These are phyloP conservation scores for Dicranocentrus wangi DNA, from an alignment of 2,888 invertebrate species.

Conservation along the genomic window DNA sequence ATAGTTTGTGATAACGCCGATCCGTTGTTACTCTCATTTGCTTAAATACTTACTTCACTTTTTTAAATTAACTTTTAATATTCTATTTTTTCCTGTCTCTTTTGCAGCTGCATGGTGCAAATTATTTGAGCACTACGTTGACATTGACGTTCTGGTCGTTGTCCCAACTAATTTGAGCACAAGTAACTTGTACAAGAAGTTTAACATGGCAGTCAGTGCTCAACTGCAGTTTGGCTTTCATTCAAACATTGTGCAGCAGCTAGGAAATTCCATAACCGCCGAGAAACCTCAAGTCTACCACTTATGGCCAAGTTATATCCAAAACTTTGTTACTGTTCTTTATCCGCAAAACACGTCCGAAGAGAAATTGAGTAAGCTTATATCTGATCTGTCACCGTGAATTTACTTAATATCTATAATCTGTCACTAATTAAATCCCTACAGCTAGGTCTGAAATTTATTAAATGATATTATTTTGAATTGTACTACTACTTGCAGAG, in stretches of 20 bases:
- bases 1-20: neutral
- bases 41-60: no score
- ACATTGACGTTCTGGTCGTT: constrained; percentile 68
- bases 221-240: constrained; percentile 70
- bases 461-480: neutral
- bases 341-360: constrained; percentile 82
- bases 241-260: constrained; percentile 69
- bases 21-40: no score
- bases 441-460: constrained; percentile 7
- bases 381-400: no score
- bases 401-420: neutral
- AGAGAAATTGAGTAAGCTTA: constrained; percentile 82
- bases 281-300: constrained; percentile 81
- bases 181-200: constrained; percentile 64
- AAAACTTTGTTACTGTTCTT: constrained; percentile 85
- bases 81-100: no score
- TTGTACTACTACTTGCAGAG: constrained; percentile 76
- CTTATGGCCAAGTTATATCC: constrained; percentile 82
- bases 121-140: constrained; percentile 70
- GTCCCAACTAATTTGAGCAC: constrained; percentile 59
- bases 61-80: no score
- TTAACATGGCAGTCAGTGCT: constrained; percentile 68
- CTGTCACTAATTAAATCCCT: neutral
- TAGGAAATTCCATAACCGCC: constrained; percentile 71
- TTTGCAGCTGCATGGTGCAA: constrained; percentile 70